Base-by-base conservation (phyloP, 30 jellyfish, hydroid and myxozoan species). In the Nemopilema nomurai region DNA sequence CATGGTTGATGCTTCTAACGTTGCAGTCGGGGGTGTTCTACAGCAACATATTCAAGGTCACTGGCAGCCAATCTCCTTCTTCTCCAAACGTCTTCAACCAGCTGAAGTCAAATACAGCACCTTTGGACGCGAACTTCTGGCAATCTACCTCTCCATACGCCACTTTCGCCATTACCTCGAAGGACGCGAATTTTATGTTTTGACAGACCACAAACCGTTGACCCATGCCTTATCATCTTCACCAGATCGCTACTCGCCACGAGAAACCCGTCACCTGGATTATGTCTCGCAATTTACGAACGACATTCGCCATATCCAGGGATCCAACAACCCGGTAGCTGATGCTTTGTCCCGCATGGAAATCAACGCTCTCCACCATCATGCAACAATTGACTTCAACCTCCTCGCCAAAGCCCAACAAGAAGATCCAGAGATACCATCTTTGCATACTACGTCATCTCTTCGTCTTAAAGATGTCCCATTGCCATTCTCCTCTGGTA, bases 321-420 rank as follows among this genome's bases (percentile, higher is more conserved):
- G 91, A 65, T 7, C 49, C 22, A 77, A 82, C 51, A 82, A 82
- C 31, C 32, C 49, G 20, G 91, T 82, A 16, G 91, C 91, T 7
- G 91, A 82, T 69, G 91, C 91, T 50, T 50, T 70, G 9, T 82
- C 91, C 18, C 90, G 91, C 50, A 49, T 82, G 79, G 78, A 28
- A 0, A 20, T 82, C 65, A 69, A 82, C 62, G 24, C 87, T 29
- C 4, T 82, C 1, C 76, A 28, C 16, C 1, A 49, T n/a, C 6
- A 18, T 8, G 1, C 89, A 30, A 0, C 66, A 1, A 26, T 83
- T 26, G 82, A 83, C 25, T 64, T 71, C 49, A 27, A 31, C 27
- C 27, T 32, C 21, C 78, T 49, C 71, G 90, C 92, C 19, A 28
- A 18, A 26, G 88, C 89, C 16, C 88, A 81, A 33, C 49, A 57